Conservation (phyloP, 2,113 vertebrate genomes). For the Cheilinus undulatus region DNA sequence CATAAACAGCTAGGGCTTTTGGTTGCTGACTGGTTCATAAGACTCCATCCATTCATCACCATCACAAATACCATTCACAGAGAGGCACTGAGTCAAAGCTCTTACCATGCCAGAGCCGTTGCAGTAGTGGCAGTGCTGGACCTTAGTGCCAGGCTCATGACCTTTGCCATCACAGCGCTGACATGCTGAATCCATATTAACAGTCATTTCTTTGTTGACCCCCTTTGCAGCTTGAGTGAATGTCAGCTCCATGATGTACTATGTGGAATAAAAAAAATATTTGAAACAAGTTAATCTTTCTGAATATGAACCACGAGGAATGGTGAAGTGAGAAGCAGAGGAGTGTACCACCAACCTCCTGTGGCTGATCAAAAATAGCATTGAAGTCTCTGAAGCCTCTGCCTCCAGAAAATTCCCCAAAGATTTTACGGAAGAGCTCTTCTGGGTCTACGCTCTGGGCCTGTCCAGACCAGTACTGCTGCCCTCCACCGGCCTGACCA, state of each 20-base stretch:
- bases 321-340: neutral
- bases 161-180: slow-evolving; percentile 92
- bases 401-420: slow-evolving; percentile 92
- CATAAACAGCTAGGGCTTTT: no score
- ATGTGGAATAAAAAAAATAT: slow-evolving; percentile 23
- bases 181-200: slow-evolving; percentile 89
- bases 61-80: neutral
- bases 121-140: slow-evolving; percentile 92
- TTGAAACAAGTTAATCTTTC: neutral
- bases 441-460: slow-evolving; percentile 88
- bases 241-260: slow-evolving; percentile 96
- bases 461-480: slow-evolving; percentile 90
- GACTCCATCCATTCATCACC: no score
- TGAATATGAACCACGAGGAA: neutral
- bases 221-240: slow-evolving; percentile 98
- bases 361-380: slow-evolving; percentile 91
- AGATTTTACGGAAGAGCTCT: slow-evolving; percentile 97
- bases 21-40: no score
- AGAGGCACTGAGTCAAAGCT: neutral
- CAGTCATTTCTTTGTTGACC: slow-evolving; percentile 93
- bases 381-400: slow-evolving; percentile 91
- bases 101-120: slow-evolving; percentile 95
- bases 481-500: slow-evolving; percentile 78
- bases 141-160: slow-evolving; percentile 91
- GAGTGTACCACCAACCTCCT: slow-evolving; percentile 85